Evolutionary conservation across 2,888 invertebrate genomes (phyloP).

Genomic region (Dicycla oo): DNA sequence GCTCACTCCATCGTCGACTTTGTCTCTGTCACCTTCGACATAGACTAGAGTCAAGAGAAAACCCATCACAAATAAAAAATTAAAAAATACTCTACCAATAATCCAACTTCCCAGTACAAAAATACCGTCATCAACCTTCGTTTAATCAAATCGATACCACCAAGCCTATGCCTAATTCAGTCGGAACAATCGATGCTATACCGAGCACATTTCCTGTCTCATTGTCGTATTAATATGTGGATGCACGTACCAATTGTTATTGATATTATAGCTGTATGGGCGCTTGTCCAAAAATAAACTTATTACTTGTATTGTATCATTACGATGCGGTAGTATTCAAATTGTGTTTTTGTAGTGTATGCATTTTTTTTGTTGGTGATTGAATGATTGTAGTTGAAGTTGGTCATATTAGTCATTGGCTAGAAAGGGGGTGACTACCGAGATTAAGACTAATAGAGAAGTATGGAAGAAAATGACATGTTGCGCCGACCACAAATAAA

Average conservation of each 20-base stretch:
- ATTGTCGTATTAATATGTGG: conserved; percentile 41
- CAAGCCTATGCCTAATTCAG: conserved; percentile 49
- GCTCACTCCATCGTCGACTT: too few species aligned
- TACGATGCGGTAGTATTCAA: conserved; percentile 47
- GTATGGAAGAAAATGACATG: too few species aligned
- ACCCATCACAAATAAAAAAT: too few species aligned
- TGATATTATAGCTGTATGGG: conserved; percentile 17
- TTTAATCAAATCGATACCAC: conserved; percentile 25
- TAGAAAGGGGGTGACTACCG: too few species aligned
- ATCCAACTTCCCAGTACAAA: not conserved
- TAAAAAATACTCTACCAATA: too few species aligned
- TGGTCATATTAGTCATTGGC: too few species aligned
- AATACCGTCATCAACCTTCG: conserved; percentile 8
- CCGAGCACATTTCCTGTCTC: conserved; percentile 53
- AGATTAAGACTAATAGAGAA: too few species aligned
- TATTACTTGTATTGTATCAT: conserved; percentile 25
- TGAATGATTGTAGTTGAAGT: too few species aligned
- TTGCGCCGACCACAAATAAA: too few species aligned
- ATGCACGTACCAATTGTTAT: conserved; percentile 42
- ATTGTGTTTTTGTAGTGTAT: conserved; percentile 27
- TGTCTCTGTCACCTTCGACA: too few species aligned
- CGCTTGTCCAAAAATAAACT: conserved; percentile 50
- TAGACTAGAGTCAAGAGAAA: too few species aligned
- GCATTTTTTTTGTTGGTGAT: conserved; percentile 14
- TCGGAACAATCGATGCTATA: conserved; percentile 54